Base-by-base conservation (phyloP, 2,797 vertebrate genomes). In the Enteromius argenteus region DNA sequence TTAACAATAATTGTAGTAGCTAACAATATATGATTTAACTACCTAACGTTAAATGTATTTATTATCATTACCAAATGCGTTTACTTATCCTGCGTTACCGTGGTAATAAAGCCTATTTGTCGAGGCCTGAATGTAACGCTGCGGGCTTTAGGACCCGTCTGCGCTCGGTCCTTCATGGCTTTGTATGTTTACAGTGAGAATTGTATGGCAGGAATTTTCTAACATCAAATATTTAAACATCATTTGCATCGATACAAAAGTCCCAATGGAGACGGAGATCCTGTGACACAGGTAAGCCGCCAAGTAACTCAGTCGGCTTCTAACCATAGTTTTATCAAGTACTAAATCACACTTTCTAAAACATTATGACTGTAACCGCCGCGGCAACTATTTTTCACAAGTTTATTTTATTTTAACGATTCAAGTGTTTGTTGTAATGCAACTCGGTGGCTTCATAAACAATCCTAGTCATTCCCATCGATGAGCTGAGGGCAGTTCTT, bases 241-340 rank as follows among this genome's bases (percentile, higher is more conserved):
- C 49, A 79, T 44, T 79, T 79, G 79, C 67, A 68, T 62, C 77
- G 6, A 83, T 39, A 60, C 62, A 71, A 60, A 73, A 19, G 60
- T 58, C 80, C 79, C 60, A 35, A 86, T 87, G 84, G 80, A 44
- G 67, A 76, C 78, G 27, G 58, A 66, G 58, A 49, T 82, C 78
- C 84, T 86, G 86, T 91, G 90, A 91, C 86, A 88, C 83, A 81
- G 84, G 90, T 90, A 79, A 89, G 90, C 75, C 62, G 19, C 4
- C 8, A 32, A 51, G 56, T 35, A 42, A 39, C 35, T 32, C 14
- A 23, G 15, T 58, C 23, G 17, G 46, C 19, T 71, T 71, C 39
- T 71, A 60, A 64, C 23, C 1, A 14, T 42, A 14, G n/a, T 39
- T 80, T 23, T 66, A 19, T 32, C 37, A 53, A 32, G 27, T 39